A percentile compares a stretch with the other conserved stretches of the same genome.
Conservation (phyloP, 2,113 vertebrate genomes). For the Callaeas wilsoni region DNA sequence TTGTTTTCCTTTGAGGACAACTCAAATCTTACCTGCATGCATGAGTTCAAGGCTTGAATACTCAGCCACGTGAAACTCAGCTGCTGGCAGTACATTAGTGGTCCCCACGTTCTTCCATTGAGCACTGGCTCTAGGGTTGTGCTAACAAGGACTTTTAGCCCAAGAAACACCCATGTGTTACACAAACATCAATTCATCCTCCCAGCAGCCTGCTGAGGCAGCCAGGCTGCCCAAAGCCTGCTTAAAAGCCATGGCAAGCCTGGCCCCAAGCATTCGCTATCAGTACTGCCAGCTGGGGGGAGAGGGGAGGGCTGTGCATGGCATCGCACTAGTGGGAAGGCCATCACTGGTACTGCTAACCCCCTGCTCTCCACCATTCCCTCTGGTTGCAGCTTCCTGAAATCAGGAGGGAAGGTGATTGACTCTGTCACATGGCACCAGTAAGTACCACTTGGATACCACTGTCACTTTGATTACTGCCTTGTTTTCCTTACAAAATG, state of each 20-base stretch:
- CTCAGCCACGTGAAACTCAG: neutral
- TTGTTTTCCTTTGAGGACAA: neutral
- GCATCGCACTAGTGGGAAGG: rapidly evolving
- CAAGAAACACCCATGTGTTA: rapidly evolving
- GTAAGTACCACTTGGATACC: conserved; percentile 78
- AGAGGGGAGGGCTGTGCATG: neutral
- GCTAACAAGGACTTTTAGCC: neutral
- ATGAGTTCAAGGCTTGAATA: neutral
- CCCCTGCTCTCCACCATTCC: rapidly evolving
- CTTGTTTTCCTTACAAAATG: neutral
- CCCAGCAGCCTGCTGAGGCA: neutral
- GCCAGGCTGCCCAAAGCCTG: neutral
- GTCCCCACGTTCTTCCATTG: rapidly evolving
- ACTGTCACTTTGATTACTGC: neutral
- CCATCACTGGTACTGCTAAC: rapidly evolving
- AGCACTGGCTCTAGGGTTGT: neutral
- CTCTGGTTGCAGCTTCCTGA: conserved; percentile 80
- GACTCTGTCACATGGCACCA: conserved; percentile 92
- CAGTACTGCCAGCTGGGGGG: rapidly evolving
- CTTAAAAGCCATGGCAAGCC: rapidly evolving
- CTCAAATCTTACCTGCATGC: neutral
- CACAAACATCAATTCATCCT: neutral
- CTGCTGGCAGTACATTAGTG: neutral
- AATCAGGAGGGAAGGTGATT: conserved; percentile 77
- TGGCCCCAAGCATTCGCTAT: neutral